Conservation (phyloP, 35 echinoderm and acorn worm genomes). For the Amphiura filiformis region DNA sequence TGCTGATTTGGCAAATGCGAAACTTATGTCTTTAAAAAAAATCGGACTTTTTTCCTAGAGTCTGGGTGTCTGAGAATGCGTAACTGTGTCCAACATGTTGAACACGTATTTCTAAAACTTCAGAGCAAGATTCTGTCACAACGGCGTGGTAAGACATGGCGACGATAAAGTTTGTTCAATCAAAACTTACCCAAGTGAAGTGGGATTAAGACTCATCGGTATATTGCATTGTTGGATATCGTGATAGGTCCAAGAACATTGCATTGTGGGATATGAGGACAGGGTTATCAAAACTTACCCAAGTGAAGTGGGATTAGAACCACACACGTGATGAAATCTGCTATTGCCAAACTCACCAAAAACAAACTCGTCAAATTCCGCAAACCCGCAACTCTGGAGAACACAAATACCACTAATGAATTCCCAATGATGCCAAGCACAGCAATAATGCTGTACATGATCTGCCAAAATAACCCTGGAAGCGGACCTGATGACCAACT, state of each 20-base stretch:
- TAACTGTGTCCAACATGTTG: too few relatives aligned
- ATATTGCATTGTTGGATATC: not conserved
- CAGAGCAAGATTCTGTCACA: too few relatives aligned
- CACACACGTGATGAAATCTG: conserved; percentile 82
- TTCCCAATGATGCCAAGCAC: conserved; percentile 75
- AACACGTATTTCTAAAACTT: too few relatives aligned
- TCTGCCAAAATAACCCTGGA: not conserved
- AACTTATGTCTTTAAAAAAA: too few relatives aligned
- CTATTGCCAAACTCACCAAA: conserved; percentile 69
- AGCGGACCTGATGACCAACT: not conserved
- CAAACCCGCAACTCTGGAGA: conserved; percentile 50
- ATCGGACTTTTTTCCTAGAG: too few relatives aligned
- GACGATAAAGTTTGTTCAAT: too few relatives aligned
- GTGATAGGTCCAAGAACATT: not conserved
- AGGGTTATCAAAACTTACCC: too few relatives aligned
- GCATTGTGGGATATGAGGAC: too few relatives aligned
- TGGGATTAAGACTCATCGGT: not conserved
- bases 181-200: not conserved
- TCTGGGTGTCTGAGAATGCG: too few relatives aligned
- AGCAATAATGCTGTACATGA: conserved; percentile 65
- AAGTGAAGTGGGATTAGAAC: conserved; percentile 85
- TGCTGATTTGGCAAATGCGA: too few relatives aligned
- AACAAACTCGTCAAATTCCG: conserved; percentile 77
- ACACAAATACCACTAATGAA: conserved; percentile 69
- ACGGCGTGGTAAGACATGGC: too few relatives aligned